Conservation (phyloP, 2,797 vertebrate genomes). For the Coreius guichenoti region DNA sequence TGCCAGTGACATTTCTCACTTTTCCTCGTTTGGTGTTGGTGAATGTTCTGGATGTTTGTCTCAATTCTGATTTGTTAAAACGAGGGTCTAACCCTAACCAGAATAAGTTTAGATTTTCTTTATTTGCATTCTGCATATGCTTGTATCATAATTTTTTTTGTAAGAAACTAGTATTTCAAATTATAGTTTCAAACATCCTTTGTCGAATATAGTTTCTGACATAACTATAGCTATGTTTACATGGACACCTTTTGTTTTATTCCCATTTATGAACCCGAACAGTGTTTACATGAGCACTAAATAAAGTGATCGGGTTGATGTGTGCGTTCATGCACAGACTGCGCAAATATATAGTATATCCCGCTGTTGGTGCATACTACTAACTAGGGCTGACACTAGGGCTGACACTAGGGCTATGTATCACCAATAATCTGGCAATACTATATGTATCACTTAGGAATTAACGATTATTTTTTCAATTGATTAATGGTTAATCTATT, state of each 20-base stretch:
- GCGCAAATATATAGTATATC: background rate
- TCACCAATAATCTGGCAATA: no score
- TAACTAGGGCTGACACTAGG: background rate
- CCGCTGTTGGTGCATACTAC: background rate
- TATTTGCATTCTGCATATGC: background rate
- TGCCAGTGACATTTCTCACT: constrained; percentile 8
- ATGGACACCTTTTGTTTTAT: no score
- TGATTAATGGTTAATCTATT: no score
- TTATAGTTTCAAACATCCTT: no score
- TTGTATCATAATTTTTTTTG: background rate
- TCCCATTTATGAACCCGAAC: no score
- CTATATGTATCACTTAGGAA: no score
- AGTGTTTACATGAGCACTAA: no score
- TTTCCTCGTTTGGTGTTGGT: background rate
- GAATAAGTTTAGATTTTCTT: background rate
- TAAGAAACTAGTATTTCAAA: background rate
- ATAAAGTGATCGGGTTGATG: no score
- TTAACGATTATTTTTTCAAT: no score
- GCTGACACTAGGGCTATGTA: background rate
- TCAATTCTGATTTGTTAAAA: background rate
- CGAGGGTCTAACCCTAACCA: background rate
- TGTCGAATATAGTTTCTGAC: no score
- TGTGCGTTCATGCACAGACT: background rate
- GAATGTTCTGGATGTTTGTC: background rate
- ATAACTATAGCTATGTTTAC: no score